Conservation (phyloP, 2,888 invertebrate genomes). For the Gandaritis pyraliata region DNA sequence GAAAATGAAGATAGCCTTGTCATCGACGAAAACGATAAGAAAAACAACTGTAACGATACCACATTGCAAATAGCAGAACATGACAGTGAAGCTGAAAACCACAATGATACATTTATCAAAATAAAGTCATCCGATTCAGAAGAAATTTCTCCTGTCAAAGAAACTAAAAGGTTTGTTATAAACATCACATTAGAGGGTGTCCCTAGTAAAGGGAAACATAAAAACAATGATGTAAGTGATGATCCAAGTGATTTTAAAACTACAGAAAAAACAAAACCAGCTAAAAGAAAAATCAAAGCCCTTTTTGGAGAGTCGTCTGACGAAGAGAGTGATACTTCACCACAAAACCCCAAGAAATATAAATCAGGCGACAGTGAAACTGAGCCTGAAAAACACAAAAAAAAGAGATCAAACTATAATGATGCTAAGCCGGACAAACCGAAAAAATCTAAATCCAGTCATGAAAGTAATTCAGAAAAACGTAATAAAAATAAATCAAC, state of each 20-base stretch:
- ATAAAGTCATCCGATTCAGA: constrained; percentile 42
- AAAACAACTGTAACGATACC: constrained; percentile 46
- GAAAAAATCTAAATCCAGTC: constrained; percentile 61
- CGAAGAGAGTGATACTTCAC: constrained; percentile 62
- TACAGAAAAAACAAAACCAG: constrained; percentile 55
- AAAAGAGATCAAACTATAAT: constrained; percentile 55
- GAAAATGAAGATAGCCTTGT: constrained; percentile 62
- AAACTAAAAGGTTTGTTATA: constrained; percentile 60
- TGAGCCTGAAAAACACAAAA: constrained; percentile 55
- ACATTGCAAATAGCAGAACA: constrained; percentile 53
- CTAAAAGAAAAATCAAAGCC: constrained; percentile 77
- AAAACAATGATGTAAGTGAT: constrained; percentile 16
- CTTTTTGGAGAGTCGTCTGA: constrained; percentile 81
- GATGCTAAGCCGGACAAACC: constrained; percentile 55
- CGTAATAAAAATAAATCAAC: constrained; percentile 56
- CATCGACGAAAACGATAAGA: constrained; percentile 61
- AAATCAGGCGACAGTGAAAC: constrained; percentile 55
- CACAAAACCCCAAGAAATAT: constrained; percentile 51
- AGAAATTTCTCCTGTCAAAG: constrained; percentile 30
- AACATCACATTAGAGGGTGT: constrained; percentile 76
- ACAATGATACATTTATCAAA: constrained; percentile 61
- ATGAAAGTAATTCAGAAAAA: constrained; percentile 55
- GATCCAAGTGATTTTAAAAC: constrained; percentile 43
- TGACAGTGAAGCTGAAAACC: constrained; percentile 41
- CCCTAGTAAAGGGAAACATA: constrained; percentile 48